Evolutionary conservation across 1,140 invertebrate species (phyloP).

Genomic region (Sycophila sp.): DNA sequence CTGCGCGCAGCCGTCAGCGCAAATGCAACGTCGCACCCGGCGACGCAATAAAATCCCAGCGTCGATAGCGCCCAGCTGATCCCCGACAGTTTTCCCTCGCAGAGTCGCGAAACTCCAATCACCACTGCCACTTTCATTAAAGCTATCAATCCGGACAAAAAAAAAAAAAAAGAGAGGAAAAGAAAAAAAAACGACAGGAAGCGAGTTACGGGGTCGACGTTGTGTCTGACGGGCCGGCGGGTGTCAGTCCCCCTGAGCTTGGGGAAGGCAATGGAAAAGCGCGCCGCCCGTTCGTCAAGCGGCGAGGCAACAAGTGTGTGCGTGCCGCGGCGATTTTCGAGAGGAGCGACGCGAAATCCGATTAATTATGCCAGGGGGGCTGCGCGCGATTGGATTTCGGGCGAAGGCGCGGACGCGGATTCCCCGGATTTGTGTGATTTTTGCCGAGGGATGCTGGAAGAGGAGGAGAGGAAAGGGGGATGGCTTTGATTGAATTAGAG

Average conservation of each 20-base stretch:
- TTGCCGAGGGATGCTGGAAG: too few species aligned
- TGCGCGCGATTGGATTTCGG: conserved; percentile 19
- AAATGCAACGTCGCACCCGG: not conserved
- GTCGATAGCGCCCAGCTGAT: not conserved
- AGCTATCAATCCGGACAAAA: not conserved
- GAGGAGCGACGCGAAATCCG: not conserved
- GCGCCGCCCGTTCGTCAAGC: not conserved
- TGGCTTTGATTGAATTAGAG: not conserved
- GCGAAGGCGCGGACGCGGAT: not conserved
- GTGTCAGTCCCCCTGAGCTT: not conserved
- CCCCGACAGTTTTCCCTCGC: too few species aligned
- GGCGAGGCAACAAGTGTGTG: conserved; percentile 27
- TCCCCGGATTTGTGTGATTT: too few species aligned
- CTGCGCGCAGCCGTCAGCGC: too few species aligned
- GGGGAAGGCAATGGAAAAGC: not conserved
- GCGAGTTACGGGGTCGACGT: too few species aligned
- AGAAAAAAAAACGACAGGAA: too few species aligned
- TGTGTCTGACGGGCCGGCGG: not conserved
- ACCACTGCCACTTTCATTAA: not conserved
- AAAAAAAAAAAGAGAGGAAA: too few species aligned
- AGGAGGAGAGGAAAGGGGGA: too few species aligned
- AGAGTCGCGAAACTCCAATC: not conserved
- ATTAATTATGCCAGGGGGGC: conserved; percentile 37
- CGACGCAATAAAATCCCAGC: not conserved
- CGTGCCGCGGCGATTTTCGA: not conserved